Evolutionary conservation across 92 coral and sea anemone species (phyloP).

Genomic region (Palythoa caribaeorum): DNA sequence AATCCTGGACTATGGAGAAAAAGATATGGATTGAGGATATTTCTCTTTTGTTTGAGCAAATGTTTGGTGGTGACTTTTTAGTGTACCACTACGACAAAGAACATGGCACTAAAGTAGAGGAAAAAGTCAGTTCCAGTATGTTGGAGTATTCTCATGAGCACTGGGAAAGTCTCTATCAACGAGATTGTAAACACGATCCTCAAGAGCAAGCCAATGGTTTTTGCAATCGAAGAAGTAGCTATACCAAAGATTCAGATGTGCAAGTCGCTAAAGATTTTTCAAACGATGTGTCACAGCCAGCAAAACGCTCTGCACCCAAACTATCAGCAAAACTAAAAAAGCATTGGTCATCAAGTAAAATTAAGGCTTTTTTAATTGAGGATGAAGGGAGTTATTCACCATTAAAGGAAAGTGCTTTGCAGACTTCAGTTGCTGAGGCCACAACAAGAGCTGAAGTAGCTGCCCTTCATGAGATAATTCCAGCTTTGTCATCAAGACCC

Average conservation of each 20-base stretch:
- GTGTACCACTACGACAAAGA: slow-evolving; percentile 29
- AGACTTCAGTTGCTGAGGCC: slow-evolving; percentile 9
- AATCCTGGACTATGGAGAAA: slow-evolving; percentile 14
- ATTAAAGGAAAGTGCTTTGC: slow-evolving; percentile 14
- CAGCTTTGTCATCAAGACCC: neutral
- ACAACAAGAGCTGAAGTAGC: slow-evolving; percentile 58
- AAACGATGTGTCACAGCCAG: too few relatives aligned
- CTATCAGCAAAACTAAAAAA: too few relatives aligned
- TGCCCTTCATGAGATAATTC: slow-evolving; percentile 23
- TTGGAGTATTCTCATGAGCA: neutral
- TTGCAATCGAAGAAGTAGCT: neutral
- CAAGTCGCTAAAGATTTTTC: neutral
- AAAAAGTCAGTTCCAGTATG: neutral
- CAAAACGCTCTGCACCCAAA: neutral
- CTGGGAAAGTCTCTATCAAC: neutral
- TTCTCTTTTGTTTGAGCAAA: slow-evolving; percentile 15
- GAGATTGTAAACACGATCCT: neutral
- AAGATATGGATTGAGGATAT: slow-evolving; percentile 28
- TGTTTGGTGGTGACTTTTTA: slow-evolving; percentile 53
- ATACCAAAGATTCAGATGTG: neutral
- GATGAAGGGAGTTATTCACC: neutral
- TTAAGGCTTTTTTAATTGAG: neutral
- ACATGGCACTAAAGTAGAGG: neutral
- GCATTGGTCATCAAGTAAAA: neutral
- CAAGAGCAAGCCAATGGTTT: neutral